Evolutionary conservation across 2,888 invertebrate species (phyloP).

Genomic region (Leuctra nigra): DNA sequence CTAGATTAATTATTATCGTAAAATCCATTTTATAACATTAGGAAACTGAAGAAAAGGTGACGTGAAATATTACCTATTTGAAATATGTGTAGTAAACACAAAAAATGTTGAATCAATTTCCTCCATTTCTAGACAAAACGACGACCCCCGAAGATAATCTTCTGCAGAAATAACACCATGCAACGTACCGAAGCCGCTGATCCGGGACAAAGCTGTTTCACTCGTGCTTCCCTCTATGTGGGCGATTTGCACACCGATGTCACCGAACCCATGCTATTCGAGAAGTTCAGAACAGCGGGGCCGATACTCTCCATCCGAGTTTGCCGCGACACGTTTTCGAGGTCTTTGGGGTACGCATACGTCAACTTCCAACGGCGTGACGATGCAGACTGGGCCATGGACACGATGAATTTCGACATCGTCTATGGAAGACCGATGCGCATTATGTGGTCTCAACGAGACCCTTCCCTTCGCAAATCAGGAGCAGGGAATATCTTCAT

Average conservation of each 20-base stretch:
- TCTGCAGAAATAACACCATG: no score
- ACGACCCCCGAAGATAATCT: no score
- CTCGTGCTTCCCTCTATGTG: constrained; percentile 51
- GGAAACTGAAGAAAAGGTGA: no score
- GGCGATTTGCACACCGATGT: constrained; percentile 55
- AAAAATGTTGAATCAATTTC: no score
- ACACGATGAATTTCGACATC: constrained; percentile 57
- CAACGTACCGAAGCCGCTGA: neutral
- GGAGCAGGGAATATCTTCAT: constrained; percentile 58
- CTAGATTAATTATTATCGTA: no score
- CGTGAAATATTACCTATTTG: no score
- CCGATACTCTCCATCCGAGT: constrained; percentile 56
- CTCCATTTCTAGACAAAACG: no score
- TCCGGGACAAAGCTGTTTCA: neutral
- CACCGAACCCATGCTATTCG: constrained; percentile 55
- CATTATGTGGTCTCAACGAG: constrained; percentile 59
- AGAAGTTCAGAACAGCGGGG: constrained; percentile 55
- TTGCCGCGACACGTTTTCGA: constrained; percentile 53
- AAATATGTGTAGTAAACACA: no score
- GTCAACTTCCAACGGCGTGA: constrained; percentile 57
- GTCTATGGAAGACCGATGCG: constrained; percentile 51
- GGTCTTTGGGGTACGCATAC: constrained; percentile 56
- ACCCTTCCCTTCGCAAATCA: constrained; percentile 51
- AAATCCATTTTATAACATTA: no score
- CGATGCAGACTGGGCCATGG: constrained; percentile 55